Evolutionary conservation across 2,797 vertebrate species (phyloP).

Genomic region (Liparis tanakae): DNA sequence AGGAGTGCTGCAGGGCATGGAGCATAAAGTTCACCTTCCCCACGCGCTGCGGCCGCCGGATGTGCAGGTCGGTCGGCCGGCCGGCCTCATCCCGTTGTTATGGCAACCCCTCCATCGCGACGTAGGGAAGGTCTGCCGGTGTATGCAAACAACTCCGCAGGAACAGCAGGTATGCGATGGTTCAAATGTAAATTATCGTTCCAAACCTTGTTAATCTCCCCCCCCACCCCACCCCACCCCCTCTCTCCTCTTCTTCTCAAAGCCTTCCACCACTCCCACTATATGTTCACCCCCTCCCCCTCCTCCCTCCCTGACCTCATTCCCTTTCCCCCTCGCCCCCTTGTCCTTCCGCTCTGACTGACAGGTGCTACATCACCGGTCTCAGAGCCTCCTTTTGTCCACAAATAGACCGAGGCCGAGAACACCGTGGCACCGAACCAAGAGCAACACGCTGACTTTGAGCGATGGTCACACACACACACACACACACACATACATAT

Average conservation of each 20-base stretch:
- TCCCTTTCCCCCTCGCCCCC: constrained; percentile 64
- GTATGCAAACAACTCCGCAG: constrained; percentile 63
- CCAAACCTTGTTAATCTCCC: constrained; percentile 18
- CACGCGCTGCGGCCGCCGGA: constrained; percentile 42
- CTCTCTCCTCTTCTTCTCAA: constrained; percentile 27
- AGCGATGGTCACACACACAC: constrained; percentile 52
- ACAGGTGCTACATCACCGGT: constrained; percentile 80
- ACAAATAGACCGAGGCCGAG: constrained; percentile 70
- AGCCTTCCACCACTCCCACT: constrained; percentile 35
- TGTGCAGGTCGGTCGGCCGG: constrained; percentile 49
- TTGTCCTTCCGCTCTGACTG: constrained; percentile 73
- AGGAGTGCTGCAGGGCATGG: constrained; percentile 63
- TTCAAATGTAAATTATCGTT: constrained; percentile 55
- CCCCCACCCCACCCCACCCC: neutral
- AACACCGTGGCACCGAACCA: constrained; percentile 63
- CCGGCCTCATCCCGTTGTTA: constrained; percentile 75
- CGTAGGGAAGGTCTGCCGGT: constrained; percentile 60
- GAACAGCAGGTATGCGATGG: constrained; percentile 70
- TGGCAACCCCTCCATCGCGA: constrained; percentile 70
- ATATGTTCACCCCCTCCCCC: constrained; percentile 33
- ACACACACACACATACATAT: neutral
- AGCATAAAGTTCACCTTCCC: constrained; percentile 71
- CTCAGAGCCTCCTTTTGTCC: constrained; percentile 74
- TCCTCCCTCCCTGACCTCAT: constrained; percentile 60
- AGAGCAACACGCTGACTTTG: constrained; percentile 71